phyloP scores from a whole-genome alignment of 2,797 vertebrate genomes.

The Capromys pilorides region DNA sequence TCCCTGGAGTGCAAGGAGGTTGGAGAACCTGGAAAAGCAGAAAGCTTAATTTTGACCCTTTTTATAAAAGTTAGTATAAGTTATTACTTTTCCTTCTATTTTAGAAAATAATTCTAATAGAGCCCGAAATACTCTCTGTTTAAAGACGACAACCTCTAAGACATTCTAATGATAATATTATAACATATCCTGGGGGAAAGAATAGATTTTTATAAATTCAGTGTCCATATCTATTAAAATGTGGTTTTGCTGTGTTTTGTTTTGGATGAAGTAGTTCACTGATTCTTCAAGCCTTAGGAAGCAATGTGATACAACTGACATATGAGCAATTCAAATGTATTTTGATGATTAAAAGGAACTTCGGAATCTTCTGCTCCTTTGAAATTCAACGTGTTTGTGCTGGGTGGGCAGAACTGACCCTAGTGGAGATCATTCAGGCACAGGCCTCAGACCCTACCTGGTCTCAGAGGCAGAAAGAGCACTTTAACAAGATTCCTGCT shows the following conservation, averaged over 20 bases:
- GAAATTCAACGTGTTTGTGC: not conserved
- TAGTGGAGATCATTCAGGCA: not conserved
- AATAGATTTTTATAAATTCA: not conserved
- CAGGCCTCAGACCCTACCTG: not conserved
- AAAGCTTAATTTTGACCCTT: conserved; percentile 9
- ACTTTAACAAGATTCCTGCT: not conserved
- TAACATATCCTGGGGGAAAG: not conserved
- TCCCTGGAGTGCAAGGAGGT: not conserved
- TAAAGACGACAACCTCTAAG: not conserved
- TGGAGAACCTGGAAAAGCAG: not conserved
- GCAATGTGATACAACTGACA: not conserved
- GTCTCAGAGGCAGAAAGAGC: not conserved
- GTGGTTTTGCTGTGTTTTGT: not conserved
- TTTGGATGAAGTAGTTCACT: not conserved
- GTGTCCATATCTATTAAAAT: not conserved
- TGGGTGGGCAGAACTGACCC: not conserved
- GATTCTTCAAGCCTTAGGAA: not conserved
- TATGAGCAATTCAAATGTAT: not conserved
- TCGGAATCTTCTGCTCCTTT: not conserved
- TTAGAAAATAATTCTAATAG: not conserved
- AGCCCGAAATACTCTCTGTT: not conserved
- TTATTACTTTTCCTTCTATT: not conserved
- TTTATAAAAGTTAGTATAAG: not conserved
- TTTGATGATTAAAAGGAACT: not conserved
- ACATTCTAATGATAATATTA: conserved; percentile 13